These are phyloP conservation scores for Balaeniceps rex DNA, from an alignment of 2,113 vertebrate genomes.

Conservation along the genomic window DNA sequence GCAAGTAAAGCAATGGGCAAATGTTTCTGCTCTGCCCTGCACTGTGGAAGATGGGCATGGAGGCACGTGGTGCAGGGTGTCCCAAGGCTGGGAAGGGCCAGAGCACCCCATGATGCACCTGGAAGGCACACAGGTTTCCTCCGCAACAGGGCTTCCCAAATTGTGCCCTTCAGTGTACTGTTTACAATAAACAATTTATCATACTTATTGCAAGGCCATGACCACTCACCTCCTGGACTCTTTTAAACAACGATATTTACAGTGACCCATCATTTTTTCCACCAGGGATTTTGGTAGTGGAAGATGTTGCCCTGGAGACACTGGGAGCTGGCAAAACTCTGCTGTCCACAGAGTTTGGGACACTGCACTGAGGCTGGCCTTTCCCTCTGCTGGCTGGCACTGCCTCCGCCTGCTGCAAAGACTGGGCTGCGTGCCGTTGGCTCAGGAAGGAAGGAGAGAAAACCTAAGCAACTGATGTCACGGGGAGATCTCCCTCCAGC, in stretches of 20 bases:
- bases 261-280: neutral
- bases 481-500: neutral
- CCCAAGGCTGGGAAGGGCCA: neutral
- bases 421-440: neutral
- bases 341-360: neutral
- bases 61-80: rapidly evolving
- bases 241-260: neutral
- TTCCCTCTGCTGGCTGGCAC: neutral
- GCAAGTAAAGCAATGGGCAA: neutral
- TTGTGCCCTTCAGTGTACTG: neutral
- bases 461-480: neutral
- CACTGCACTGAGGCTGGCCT: neutral
- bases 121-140: neutral
- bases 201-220: neutral
- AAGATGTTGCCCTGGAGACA: neutral
- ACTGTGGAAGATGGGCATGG: neutral
- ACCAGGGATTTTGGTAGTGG: neutral
- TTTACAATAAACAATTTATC: neutral
- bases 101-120: rapidly evolving
- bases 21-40: neutral
- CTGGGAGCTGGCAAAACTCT: neutral
- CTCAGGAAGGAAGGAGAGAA: neutral
- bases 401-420: neutral
- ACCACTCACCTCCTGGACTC: neutral
- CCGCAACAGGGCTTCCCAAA: neutral